phyloP scores from a whole-genome alignment of 1,140 invertebrate species.

The Tetragnatha versicolor region DNA sequence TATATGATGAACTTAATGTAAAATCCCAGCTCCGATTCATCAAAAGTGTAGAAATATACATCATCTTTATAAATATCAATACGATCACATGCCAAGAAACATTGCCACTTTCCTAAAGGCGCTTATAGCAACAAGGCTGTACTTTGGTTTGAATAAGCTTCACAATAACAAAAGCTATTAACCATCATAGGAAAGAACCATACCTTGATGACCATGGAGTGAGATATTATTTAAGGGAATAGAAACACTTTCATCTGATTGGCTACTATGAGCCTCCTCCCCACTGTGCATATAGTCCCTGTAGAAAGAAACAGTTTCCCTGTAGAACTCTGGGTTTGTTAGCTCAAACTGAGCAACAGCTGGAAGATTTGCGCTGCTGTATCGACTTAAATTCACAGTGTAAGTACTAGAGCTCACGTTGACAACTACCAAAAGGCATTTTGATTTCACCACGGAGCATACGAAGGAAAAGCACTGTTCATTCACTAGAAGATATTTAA shows the following conservation, averaged over 20 bases:
- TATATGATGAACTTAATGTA: too few relatives aligned
- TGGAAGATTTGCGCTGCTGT: not conserved
- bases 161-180: too few relatives aligned
- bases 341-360: constrained; percentile 2
- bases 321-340: constrained; percentile 14
- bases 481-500: constrained; percentile 7
- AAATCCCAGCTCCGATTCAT: too few relatives aligned
- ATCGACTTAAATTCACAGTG: not conserved
- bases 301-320: not conserved
- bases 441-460: not conserved
- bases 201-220: constrained; percentile 14
- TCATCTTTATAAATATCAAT: too few relatives aligned
- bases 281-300: not conserved
- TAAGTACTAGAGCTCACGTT: constrained; percentile 3
- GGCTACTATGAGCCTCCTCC: not conserved
- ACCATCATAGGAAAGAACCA: constrained; percentile 17
- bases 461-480: constrained; percentile 26
- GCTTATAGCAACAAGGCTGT: too few relatives aligned
- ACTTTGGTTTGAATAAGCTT: too few relatives aligned
- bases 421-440: constrained; percentile 21
- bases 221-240: constrained; percentile 14
- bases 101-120: too few relatives aligned
- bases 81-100: too few relatives aligned
- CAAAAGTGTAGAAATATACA: too few relatives aligned
- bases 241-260: not conserved